These are phyloP conservation scores for Myathropa florea DNA, from an alignment of 2,888 invertebrate genomes.

Conservation along the genomic window DNA sequence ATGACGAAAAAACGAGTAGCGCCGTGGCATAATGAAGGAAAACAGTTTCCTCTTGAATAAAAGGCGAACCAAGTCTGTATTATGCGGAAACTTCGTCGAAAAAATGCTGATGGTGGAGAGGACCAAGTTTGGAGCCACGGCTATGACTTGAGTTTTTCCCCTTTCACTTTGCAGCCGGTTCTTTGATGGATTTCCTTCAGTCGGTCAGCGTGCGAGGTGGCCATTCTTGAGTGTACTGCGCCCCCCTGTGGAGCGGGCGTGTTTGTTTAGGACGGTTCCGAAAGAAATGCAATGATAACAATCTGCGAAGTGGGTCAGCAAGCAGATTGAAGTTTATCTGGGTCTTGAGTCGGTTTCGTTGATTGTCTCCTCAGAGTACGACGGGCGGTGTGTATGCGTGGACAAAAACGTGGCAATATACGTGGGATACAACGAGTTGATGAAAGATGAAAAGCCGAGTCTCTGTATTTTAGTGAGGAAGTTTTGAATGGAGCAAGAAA, in stretches of 20 bases:
- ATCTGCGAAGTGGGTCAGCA: neutral
- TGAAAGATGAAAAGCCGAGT: neutral
- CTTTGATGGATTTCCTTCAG: neutral
- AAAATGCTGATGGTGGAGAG: neutral
- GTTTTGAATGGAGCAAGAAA: no score
- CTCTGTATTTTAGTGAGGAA: neutral
- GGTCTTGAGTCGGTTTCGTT: neutral
- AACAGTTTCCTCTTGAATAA: conserved; percentile 8
- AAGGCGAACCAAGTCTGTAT: conserved; percentile 1
- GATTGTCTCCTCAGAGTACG: neutral
- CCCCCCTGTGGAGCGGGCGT: neutral
- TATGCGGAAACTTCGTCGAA: neutral
- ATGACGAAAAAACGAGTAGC: neutral
- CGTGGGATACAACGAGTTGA: neutral
- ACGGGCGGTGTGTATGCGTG: neutral
- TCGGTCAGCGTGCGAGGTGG: neutral
- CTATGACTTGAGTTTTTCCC: neutral
- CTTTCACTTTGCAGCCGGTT: neutral
- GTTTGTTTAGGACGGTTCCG: neutral
- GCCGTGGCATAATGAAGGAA: conserved; percentile 6
- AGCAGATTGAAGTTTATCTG: neutral
- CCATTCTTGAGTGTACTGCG: neutral
- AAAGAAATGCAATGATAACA: neutral
- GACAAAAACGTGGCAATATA: neutral
- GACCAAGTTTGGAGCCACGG: neutral